A percentile compares a stretch with the other conserved stretches of the same genome.
phyloP scores from a whole-genome alignment of 2,113 vertebrate genomes.

The Chamaea fasciata region DNA sequence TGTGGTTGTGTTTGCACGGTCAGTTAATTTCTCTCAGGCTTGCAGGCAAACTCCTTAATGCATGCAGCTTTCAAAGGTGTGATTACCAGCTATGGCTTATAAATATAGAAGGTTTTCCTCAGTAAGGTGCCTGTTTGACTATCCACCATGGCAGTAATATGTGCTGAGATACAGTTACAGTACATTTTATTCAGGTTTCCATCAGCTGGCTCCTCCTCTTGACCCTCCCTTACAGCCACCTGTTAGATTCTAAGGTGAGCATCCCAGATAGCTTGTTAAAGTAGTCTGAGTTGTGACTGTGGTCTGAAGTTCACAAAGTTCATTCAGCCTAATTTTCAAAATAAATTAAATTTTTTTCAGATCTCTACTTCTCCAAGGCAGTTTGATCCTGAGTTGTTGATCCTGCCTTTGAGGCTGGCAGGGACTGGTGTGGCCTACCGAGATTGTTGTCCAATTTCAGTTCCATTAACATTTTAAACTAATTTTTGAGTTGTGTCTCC shows the following conservation, averaged over 20 bases:
- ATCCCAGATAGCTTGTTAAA: not conserved
- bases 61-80: not conserved
- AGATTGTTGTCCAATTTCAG: not conserved
- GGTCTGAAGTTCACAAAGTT: not conserved
- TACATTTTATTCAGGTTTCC: not conserved
- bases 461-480: not conserved
- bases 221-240: rapidly evolving
- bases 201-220: not conserved
- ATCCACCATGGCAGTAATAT: rapidly evolving
- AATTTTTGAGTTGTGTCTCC: not conserved
- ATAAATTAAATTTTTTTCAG: not conserved
- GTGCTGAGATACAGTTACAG: not conserved
- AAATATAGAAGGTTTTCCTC: not conserved
- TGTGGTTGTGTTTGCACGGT: not conserved
- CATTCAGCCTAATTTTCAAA: not conserved
- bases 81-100: not conserved
- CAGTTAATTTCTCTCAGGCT: not conserved
- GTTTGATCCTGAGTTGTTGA: not conserved
- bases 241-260: not conserved
- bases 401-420: not conserved
- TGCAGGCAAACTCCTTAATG: not conserved
- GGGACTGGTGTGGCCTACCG: not conserved
- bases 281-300: not conserved
- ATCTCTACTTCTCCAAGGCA: not conserved
- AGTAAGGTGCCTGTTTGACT: not conserved